A percentile compares a stretch with the other conserved stretches of the same genome.
Conservation (phyloP, 2,797 vertebrate species). For the Labroides dimidiatus region DNA sequence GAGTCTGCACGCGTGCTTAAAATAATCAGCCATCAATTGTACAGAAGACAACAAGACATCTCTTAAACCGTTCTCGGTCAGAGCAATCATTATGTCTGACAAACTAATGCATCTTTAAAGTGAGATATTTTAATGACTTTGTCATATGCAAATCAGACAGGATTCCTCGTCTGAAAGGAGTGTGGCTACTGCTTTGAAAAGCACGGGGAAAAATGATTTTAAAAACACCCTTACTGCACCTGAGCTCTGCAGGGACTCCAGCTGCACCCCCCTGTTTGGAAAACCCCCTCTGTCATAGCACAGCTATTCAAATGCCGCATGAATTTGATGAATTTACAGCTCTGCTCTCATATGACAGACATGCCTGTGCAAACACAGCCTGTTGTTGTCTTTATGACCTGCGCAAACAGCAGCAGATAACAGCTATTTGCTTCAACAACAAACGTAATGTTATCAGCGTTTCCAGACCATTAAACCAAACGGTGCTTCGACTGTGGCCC, state of each 20-base stretch:
- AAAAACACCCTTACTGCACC: background rate
- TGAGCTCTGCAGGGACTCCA: constrained; percentile 37
- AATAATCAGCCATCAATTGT: background rate
- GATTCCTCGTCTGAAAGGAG: constrained; percentile 11
- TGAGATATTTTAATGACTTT: background rate
- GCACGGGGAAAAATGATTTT: background rate
- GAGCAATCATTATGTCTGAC: background rate
- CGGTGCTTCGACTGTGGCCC: constrained; percentile 7
- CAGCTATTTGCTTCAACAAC: background rate
- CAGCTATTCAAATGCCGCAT: constrained; percentile 35
- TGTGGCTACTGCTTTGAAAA: constrained; percentile 6
- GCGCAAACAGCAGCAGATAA: constrained; percentile 22
- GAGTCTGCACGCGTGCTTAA: too few species aligned
- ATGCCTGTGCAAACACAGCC: constrained; percentile 25
- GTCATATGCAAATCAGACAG: background rate
- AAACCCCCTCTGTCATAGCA: background rate
- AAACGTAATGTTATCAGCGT: constrained; percentile 4
- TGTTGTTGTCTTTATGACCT: background rate
- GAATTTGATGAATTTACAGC: constrained; percentile 2
- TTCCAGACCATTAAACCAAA: background rate
- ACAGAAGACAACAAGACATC: background rate
- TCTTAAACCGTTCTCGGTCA: background rate
- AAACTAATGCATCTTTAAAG: background rate
- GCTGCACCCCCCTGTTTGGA: constrained; percentile 45
- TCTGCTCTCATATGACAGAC: background rate